These are phyloP conservation scores for Calcarius ornatus DNA, from an alignment of 2,113 vertebrate species.

Conservation along the genomic window DNA sequence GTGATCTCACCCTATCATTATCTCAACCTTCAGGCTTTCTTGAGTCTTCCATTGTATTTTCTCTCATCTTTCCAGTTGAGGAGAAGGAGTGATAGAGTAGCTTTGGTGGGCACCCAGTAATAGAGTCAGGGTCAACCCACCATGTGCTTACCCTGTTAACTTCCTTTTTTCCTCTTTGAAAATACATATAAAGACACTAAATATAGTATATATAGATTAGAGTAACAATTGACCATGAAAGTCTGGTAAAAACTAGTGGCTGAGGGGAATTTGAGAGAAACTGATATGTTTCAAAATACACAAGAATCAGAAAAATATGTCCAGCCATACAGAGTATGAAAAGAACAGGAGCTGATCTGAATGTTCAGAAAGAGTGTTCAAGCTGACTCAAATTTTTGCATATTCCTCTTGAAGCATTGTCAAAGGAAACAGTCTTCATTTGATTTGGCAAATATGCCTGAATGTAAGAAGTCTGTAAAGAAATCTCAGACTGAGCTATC, in stretches of 20 bases:
- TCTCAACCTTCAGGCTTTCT: not conserved
- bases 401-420: not conserved
- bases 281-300: not conserved
- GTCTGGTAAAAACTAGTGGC: not conserved
- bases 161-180: not conserved
- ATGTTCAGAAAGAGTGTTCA: not conserved
- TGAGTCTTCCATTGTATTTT: not conserved
- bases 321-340: not conserved
- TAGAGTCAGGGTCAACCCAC: not conserved
- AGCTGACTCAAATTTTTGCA: not conserved
- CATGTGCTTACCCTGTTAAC: not conserved
- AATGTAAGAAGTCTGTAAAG: not conserved
- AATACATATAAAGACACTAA: not conserved
- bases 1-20: not conserved
- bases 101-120: not conserved
- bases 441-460: not conserved
- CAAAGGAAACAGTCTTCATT: not conserved
- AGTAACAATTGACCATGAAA: not conserved
- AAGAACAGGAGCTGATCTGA: not conserved
- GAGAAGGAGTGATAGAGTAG: not conserved
- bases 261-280: not conserved
- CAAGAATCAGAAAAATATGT: not conserved
- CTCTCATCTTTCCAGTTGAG: not conserved
- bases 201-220: not conserved
- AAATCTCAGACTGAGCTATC: not conserved